Evolutionary conservation across 2,797 vertebrate genomes (phyloP).

Genomic region (Euthynnus affinis): DNA sequence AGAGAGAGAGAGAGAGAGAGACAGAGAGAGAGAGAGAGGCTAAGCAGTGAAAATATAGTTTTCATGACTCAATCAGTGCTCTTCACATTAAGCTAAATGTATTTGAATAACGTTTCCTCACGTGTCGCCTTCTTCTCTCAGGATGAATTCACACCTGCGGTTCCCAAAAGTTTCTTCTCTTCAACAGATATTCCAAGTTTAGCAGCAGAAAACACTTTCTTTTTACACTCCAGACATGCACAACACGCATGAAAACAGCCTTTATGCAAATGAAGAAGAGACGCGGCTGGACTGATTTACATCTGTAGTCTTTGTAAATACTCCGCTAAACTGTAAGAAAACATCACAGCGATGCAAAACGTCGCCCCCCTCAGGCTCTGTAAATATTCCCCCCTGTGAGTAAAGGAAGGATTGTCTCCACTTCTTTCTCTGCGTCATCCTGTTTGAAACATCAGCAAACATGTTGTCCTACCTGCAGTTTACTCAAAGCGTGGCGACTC

Average conservation of each 20-base stretch:
- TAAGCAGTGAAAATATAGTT: neutral
- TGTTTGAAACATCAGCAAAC: conserved; percentile 21
- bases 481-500: conserved; percentile 18
- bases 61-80: neutral
- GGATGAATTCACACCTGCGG: neutral
- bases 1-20: too few relatives aligned
- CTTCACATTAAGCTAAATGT: too few relatives aligned
- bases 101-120: neutral
- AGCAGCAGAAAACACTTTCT: neutral
- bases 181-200: neutral
- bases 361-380: too few relatives aligned
- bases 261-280: too few relatives aligned
- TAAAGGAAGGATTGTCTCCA: too few relatives aligned
- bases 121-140: neutral
- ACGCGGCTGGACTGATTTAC: too few relatives aligned
- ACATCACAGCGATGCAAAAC: too few relatives aligned
- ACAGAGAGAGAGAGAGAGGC: too few relatives aligned
- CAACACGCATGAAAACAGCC: too few relatives aligned
- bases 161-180: neutral
- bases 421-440: neutral
- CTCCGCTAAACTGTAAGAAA: too few relatives aligned
- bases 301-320: too few relatives aligned
- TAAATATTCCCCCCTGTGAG: too few relatives aligned
- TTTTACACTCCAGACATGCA: neutral
- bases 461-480: conserved; percentile 24